phyloP scores from a whole-genome alignment of 2,113 vertebrate genomes.

The Lagenorhynchus albirostris region DNA sequence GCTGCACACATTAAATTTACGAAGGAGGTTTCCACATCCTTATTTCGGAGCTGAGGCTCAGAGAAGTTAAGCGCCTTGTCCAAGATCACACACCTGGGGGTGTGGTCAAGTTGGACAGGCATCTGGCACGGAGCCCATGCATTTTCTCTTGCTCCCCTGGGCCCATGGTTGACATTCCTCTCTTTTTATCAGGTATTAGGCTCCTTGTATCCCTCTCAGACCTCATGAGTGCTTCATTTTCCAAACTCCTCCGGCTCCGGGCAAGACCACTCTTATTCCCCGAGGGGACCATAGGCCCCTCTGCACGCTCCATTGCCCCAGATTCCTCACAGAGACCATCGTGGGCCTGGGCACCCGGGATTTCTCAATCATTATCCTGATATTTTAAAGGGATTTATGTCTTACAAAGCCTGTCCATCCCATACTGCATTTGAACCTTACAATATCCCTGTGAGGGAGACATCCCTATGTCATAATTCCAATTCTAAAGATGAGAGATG shows the following conservation, averaged over 20 bases:
- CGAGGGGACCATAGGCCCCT: accelerated
- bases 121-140: no score
- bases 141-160: not conserved
- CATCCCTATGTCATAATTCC: not conserved
- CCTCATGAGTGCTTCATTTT: not conserved
- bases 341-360: not conserved
- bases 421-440: not conserved
- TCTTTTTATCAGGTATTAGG: not conserved
- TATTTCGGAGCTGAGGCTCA: not conserved
- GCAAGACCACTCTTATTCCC: not conserved
- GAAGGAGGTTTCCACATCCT: not conserved
- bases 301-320: not conserved
- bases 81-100: not conserved
- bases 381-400: not conserved
- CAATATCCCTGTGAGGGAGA: not conserved
- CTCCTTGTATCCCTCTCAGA: not conserved
- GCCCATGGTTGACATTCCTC: accelerated
- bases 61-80: not conserved
- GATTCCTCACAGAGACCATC: not conserved
- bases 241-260: not conserved
- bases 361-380: not conserved
- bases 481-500: not conserved
- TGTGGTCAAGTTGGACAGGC: not conserved
- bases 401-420: not conserved
- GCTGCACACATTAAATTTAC: not conserved